Evolutionary conservation across 2,888 invertebrate genomes (phyloP).

Genomic region (Apamea anceps): DNA sequence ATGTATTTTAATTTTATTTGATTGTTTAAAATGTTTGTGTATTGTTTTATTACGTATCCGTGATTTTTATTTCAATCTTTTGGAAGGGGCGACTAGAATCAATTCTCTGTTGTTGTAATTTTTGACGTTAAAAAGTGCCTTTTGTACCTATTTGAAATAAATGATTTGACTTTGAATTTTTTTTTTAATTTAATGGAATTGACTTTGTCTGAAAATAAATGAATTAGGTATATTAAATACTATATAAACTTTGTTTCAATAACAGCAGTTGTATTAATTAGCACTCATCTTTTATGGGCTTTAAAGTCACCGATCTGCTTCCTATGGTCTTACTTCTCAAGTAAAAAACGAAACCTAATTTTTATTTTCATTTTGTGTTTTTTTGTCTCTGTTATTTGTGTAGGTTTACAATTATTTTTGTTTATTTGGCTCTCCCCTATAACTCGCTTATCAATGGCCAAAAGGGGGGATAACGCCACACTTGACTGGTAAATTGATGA

Average conservation of each 20-base stretch:
- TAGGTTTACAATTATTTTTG: background rate
- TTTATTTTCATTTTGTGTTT: background rate
- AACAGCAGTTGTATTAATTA: background rate
- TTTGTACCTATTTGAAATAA: too few species aligned
- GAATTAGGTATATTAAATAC: too few species aligned
- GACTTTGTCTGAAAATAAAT: too few species aligned
- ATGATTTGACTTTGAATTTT: too few species aligned
- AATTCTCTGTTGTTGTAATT: too few species aligned
- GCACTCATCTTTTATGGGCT: background rate
- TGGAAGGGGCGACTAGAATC: too few species aligned
- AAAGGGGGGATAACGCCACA: conserved; percentile 7
- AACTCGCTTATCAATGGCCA: background rate
- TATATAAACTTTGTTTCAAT: background rate
- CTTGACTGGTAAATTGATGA: conserved; percentile 45
- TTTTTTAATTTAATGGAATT: too few species aligned
- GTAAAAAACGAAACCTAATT: background rate
- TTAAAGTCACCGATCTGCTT: background rate
- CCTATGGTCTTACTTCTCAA: background rate
- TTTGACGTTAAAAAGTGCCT: too few species aligned
- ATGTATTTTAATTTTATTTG: too few species aligned
- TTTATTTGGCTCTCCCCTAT: background rate
- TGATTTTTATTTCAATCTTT: too few species aligned
- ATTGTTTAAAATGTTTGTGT: too few species aligned
- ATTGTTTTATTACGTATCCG: too few species aligned
- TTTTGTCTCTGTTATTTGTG: background rate